Percentiles rank a stretch among this genome's conserved stretches.
phyloP scores from a whole-genome alignment of 2,797 vertebrate genomes.

The Capromys pilorides region DNA sequence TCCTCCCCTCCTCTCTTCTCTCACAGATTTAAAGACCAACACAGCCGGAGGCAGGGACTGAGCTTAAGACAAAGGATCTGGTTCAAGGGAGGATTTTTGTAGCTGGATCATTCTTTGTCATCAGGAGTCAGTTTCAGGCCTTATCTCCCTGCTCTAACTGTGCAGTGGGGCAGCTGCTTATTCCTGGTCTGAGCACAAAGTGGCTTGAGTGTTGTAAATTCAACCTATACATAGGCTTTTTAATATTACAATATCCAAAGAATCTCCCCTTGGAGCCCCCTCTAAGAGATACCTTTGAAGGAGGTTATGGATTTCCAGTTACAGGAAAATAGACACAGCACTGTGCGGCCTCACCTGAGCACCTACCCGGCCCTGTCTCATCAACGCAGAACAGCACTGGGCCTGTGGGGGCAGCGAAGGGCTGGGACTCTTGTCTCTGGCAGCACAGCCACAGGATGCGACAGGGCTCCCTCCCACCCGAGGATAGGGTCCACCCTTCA shows the following conservation, averaged over 20 bases:
- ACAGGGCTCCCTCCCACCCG: accelerated
- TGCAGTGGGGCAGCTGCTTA: neutral
- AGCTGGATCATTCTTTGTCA: accelerated
- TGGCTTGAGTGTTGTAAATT: accelerated
- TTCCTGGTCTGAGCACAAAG: neutral
- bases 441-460: accelerated
- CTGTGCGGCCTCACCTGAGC: neutral
- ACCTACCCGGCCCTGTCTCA: neutral
- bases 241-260: accelerated
- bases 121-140: neutral
- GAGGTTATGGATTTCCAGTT: accelerated
- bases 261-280: accelerated
- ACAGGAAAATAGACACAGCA: neutral
- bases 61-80: neutral
- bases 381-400: neutral
- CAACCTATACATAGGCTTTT: neutral
- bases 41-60: accelerated
- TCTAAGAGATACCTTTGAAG: neutral
- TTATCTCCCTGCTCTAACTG: neutral
- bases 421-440: neutral
- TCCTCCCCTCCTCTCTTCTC: no score
- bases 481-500: accelerated
- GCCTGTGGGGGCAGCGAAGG: neutral
- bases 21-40: neutral
- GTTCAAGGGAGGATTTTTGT: neutral